These are phyloP conservation scores for Hyalella azteca DNA, from an alignment of 2,888 invertebrate species.

Conservation along the genomic window DNA sequence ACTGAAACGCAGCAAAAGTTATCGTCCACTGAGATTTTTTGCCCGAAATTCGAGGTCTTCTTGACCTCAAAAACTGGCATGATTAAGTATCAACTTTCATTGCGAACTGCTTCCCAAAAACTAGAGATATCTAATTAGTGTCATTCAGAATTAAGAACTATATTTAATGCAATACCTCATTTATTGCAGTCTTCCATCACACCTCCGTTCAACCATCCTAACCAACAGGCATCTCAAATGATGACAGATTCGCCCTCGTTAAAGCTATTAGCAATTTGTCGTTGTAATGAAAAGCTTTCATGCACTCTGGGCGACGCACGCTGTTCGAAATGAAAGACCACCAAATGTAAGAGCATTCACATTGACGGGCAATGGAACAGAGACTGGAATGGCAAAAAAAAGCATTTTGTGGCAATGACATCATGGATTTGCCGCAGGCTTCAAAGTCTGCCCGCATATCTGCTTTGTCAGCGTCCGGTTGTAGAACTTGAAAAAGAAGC, in stretches of 20 bases:
- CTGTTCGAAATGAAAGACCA: not conserved
- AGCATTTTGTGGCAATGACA: not conserved
- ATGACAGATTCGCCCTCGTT: constrained; percentile 5
- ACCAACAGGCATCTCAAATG: not conserved
- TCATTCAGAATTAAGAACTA: no score
- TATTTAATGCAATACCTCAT: no score
- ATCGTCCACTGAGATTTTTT: no score
- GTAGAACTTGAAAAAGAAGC: no score
- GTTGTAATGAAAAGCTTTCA: constrained; percentile 27
- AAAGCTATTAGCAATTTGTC: constrained; percentile 26
- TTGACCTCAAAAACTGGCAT: no score
- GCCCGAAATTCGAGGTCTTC: no score
- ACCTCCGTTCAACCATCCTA: not conserved
- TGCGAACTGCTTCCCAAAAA: no score
- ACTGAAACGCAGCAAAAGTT: no score
- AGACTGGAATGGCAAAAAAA: not conserved
- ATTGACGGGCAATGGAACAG: no score
- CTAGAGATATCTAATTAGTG: no score
- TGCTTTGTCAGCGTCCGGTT: constrained; percentile 12
- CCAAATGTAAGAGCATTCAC: not conserved
- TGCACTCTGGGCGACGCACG: not conserved
- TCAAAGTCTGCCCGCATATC: not conserved
- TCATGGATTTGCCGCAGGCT: not conserved
- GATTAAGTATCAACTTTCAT: no score
- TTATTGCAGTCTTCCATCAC: not conserved